Conservation (phyloP, 1,140 invertebrate species). For the Zaprionus tsacasi region DNA sequence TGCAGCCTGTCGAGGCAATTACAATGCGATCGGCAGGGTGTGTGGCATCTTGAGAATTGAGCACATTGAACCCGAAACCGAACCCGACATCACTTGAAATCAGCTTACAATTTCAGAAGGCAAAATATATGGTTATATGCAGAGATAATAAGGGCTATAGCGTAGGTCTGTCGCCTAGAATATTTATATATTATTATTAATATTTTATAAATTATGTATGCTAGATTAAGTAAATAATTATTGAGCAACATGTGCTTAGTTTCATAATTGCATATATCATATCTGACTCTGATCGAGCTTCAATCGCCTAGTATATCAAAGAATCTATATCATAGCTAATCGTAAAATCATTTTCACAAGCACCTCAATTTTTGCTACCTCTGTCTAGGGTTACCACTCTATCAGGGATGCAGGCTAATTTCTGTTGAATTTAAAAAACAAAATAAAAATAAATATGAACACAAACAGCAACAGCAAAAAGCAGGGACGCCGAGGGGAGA, state of each 20-base stretch:
- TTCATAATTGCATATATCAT: too few species aligned
- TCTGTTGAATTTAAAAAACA: constrained; percentile 15
- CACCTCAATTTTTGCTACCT: background rate
- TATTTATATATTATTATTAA: too few species aligned
- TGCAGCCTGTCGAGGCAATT: constrained; percentile 30
- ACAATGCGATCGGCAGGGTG: background rate
- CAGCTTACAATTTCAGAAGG: too few species aligned
- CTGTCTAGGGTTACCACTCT: background rate
- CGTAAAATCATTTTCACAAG: background rate
- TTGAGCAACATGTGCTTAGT: too few species aligned
- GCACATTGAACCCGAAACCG: background rate
- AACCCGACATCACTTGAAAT: background rate
- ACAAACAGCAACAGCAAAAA: background rate
- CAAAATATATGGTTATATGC: too few species aligned
- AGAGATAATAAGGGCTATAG: too few species aligned
- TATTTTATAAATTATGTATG: too few species aligned
- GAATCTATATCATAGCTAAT: background rate
- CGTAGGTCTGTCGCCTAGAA: too few species aligned
- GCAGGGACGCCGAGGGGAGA: too few species aligned
- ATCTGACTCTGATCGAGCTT: too few species aligned
- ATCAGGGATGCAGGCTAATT: background rate
- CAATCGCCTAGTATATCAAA: too few species aligned
- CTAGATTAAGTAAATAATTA: too few species aligned
- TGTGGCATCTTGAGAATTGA: background rate
- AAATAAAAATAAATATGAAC: constrained; percentile 7